Percentiles rank a stretch among this genome's conserved stretches.
phyloP scores from a whole-genome alignment of 2,797 vertebrate species.

The Rhinella marina region DNA sequence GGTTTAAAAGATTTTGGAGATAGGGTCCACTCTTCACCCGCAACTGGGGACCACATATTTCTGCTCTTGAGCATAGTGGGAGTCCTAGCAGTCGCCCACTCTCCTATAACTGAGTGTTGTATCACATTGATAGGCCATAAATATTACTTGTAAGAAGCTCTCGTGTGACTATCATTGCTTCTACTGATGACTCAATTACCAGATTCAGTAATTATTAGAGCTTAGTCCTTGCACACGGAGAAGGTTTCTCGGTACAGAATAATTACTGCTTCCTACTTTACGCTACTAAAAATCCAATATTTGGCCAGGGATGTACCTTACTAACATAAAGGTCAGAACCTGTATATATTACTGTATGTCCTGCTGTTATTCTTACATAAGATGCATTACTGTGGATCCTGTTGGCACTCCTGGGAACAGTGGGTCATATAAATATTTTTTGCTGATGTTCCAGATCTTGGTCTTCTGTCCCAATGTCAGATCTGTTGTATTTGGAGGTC shows the following conservation, averaged over 20 bases:
- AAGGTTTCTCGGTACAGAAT: not conserved
- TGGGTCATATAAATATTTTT: not conserved
- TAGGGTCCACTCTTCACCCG: no score
- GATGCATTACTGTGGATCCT: not conserved
- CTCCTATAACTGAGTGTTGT: no score
- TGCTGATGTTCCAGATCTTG: not conserved
- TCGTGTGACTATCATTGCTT: not conserved
- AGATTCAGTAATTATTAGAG: not conserved
- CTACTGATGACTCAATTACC: not conserved
- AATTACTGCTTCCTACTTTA: not conserved
- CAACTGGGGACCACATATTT: not conserved
- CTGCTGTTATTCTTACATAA: not conserved
- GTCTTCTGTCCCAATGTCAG: not conserved
- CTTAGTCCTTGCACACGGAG: not conserved
- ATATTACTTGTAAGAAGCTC: not conserved
- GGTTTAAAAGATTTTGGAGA: not conserved
- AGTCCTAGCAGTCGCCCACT: not conserved
- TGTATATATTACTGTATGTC: not conserved
- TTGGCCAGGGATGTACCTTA: not conserved
- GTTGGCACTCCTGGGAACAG: not conserved
- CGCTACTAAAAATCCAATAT: not conserved
- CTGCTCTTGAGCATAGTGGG: not conserved
- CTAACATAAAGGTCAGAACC: not conserved
- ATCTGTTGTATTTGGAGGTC: not conserved
- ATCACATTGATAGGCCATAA: not conserved